Conservation (phyloP, 2,888 invertebrate species). For the Stenodera caucasica region DNA sequence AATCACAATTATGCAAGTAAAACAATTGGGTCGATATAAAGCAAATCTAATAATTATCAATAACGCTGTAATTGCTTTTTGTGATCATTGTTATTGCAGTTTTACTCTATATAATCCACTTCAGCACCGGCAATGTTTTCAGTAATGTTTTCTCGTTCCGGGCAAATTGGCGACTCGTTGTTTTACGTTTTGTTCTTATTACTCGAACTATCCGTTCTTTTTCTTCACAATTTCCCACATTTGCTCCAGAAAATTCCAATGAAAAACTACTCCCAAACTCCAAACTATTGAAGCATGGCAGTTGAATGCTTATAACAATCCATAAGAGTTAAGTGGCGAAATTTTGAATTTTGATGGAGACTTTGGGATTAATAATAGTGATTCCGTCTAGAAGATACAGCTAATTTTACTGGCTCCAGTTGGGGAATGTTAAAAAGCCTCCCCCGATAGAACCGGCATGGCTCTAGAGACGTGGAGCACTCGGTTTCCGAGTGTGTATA, state of each 20-base stretch:
- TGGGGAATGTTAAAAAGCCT: slow-evolving; percentile 4
- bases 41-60: background rate
- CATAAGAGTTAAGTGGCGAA: too few species aligned
- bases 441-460: background rate
- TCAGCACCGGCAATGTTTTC: background rate
- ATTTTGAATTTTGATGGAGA: background rate
- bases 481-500: background rate
- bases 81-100: slow-evolving; percentile 5
- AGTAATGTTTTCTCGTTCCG: slow-evolving; percentile 2
- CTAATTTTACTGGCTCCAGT: background rate
- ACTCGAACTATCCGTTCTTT: background rate
- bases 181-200: background rate
- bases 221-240: background rate
- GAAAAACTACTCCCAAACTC: background rate
- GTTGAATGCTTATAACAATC: too few species aligned
- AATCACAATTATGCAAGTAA: background rate
- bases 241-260: background rate
- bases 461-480: background rate
- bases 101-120: background rate
- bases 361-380: background rate
- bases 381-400: background rate
- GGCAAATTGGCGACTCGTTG: background rate
- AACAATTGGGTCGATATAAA: background rate
- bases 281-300: too few species aligned
- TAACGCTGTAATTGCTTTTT: background rate